Conservation (phyloP, 2,888 invertebrate species). For the Drosophila tripunctata region DNA sequence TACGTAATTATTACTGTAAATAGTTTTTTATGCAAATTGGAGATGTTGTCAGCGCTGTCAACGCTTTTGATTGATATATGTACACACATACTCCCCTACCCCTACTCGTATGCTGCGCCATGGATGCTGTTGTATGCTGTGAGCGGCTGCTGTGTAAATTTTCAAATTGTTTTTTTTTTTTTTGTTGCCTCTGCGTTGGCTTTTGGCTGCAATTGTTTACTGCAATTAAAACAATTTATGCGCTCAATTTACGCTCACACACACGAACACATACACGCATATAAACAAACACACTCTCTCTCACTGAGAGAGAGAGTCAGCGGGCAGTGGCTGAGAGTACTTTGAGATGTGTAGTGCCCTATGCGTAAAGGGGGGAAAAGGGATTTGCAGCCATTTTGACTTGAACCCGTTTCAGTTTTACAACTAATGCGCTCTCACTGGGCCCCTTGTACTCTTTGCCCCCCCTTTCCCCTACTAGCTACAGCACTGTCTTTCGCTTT, state of each 20-base stretch:
- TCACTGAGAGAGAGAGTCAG: background rate
- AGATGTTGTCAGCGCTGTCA: constrained; percentile 56
- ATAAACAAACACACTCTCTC: background rate
- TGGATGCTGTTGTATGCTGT: background rate
- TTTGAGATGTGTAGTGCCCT: constrained; percentile 41
- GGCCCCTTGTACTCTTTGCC: background rate
- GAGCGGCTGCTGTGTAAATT: background rate
- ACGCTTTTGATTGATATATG: constrained; percentile 68
- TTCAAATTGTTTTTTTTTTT: constrained; percentile 2
- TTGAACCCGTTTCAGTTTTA: constrained; percentile 39
- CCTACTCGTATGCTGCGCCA: background rate
- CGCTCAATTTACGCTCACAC: constrained; percentile 66
- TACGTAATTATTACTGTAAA: constrained; percentile 74
- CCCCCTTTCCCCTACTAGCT: background rate
- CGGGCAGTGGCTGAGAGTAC: constrained; percentile 39
- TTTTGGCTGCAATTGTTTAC: constrained; percentile 53
- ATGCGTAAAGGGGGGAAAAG: no score
- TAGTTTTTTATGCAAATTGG: constrained; percentile 72
- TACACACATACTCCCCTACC: no score
- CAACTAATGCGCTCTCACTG: background rate
- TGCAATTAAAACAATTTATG: constrained; percentile 76
- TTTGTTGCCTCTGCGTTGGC: constrained; percentile 5
- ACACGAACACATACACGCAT: constrained; percentile 9
- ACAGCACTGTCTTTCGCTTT: background rate
- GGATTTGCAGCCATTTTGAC: constrained; percentile 53